These are phyloP conservation scores for Chydorus sphaericus DNA, from an alignment of 2,888 invertebrate species.

Conservation along the genomic window DNA sequence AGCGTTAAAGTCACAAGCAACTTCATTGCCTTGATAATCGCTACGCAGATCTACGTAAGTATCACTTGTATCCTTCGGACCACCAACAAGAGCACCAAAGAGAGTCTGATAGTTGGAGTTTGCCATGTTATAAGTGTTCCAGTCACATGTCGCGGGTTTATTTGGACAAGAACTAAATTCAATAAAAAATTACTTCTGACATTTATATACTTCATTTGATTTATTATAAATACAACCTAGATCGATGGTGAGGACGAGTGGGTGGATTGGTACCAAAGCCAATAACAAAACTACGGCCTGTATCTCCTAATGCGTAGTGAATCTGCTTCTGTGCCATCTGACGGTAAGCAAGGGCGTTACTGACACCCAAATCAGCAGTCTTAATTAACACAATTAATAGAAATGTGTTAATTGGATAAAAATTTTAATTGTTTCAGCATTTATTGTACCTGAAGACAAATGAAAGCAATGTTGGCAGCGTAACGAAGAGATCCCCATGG, in stretches of 20 bases:
- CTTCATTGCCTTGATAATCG: constrained; percentile 40
- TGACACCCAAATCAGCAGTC: constrained; percentile 27
- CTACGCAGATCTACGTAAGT: constrained; percentile 36
- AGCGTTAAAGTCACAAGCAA: constrained; percentile 40
- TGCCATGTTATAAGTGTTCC: constrained; percentile 31
- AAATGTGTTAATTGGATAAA: no score
- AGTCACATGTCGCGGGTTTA: constrained; percentile 34
- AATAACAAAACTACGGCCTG: constrained; percentile 38
- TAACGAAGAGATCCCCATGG: constrained; percentile 33
- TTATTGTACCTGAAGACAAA: constrained; percentile 34
- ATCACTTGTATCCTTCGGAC: constrained; percentile 39
- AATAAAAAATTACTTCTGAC: not conserved
- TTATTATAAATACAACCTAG: constrained; percentile 27
- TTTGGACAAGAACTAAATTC: constrained; percentile 36
- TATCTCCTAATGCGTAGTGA: constrained; percentile 38
- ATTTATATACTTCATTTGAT: not conserved
- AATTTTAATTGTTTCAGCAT: not conserved
- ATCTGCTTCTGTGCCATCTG: constrained; percentile 38
- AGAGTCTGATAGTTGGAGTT: constrained; percentile 38
- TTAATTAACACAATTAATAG: not conserved
- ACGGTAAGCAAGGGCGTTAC: constrained; percentile 29
- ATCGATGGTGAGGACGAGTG: constrained; percentile 37
- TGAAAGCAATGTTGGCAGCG: constrained; percentile 39
- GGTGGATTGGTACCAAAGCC: constrained; percentile 40
- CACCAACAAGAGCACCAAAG: constrained; percentile 41